phyloP scores from a whole-genome alignment of 2,113 vertebrate species.

The Tricholaema leucomelas region DNA sequence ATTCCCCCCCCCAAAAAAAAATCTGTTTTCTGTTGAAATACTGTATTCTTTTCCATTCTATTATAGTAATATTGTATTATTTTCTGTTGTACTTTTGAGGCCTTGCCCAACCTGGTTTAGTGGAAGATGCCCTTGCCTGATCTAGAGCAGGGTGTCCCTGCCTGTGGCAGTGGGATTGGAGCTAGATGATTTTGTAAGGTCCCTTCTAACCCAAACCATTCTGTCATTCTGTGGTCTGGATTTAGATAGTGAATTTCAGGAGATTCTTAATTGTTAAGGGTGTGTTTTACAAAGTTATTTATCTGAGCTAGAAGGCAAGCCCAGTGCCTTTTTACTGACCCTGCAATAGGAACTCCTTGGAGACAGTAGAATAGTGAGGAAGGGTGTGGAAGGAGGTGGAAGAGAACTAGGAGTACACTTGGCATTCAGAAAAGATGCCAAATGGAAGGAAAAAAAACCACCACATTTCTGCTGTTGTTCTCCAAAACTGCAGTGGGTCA shows the following conservation, averaged over 20 bases:
- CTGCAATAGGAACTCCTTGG: neutral
- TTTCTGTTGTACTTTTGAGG: no score
- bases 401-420: slow-evolving; percentile 25
- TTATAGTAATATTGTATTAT: no score
- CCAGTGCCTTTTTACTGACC: neutral
- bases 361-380: neutral
- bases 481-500: neutral
- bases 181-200: no score
- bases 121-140: no score
- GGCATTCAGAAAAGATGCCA: slow-evolving; percentile 13
- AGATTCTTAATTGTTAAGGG: neutral
- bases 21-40: neutral
- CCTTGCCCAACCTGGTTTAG: no score
- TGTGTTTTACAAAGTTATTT: neutral
- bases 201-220: no score
- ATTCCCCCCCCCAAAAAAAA: neutral
- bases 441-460: neutral
- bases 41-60: no score
- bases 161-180: no score
- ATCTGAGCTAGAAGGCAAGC: neutral
- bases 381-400: slow-evolving; percentile 51
- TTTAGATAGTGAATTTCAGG: neutral
- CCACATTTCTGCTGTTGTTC: slow-evolving; percentile 19
- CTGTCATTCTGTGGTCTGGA: neutral
- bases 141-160: no score